phyloP scores from a whole-genome alignment of 2,888 invertebrate genomes.

The Fragum fragum region DNA sequence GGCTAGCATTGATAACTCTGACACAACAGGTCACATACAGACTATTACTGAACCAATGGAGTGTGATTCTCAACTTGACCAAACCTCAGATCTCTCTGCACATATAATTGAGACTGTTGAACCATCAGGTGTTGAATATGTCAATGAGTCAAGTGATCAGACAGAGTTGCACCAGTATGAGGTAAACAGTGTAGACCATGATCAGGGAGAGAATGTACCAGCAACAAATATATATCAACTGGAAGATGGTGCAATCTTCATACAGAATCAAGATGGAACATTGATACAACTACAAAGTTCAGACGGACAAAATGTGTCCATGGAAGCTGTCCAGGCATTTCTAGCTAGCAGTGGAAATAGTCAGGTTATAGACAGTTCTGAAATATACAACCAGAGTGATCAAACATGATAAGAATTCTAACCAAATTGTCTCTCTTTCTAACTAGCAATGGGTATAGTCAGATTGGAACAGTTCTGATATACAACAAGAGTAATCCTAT shows the following conservation, averaged over 20 bases:
- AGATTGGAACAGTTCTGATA: no score
- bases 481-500: no score
- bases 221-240: conserved; percentile 81
- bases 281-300: conserved; percentile 84
- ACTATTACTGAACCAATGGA: neutral
- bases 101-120: neutral
- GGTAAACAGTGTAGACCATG: neutral
- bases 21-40: conserved; percentile 26
- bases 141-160: conserved; percentile 14
- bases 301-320: conserved; percentile 75
- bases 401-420: neutral
- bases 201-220: conserved; percentile 46
- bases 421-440: no score
- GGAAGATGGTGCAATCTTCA: conserved; percentile 82
- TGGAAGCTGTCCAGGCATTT: conserved; percentile 86
- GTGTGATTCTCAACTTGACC: conserved; percentile 4
- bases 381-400: neutral
- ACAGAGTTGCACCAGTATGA: conserved; percentile 10
- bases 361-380: conserved; percentile 62
- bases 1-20: conserved; percentile 41
- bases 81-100: neutral
- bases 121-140: neutral
- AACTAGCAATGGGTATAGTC: no score
- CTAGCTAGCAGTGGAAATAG: conserved; percentile 80
- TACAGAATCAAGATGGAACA: conserved; percentile 84